Conservation (phyloP, 2,888 invertebrate genomes). For the Apotomis capreana region DNA sequence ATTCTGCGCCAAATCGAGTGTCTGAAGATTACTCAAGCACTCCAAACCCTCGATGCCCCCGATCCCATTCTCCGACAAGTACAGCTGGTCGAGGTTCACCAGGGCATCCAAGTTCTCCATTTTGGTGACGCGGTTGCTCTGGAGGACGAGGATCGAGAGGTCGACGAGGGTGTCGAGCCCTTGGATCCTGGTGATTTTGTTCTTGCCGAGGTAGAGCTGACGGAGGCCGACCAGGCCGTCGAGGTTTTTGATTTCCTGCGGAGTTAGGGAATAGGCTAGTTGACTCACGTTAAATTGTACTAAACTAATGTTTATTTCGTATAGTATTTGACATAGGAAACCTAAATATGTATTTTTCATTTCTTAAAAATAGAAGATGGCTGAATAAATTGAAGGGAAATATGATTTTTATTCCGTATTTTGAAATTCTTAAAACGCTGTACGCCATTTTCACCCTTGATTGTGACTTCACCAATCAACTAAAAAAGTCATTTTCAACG, state of each 20-base stretch:
- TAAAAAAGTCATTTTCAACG: no score
- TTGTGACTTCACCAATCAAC: no score
- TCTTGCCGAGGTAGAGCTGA: conserved; percentile 95
- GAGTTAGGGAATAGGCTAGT: no score
- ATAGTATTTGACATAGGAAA: no score
- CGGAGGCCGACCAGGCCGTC: conserved; percentile 89
- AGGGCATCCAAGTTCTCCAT: conserved; percentile 93
- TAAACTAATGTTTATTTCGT: no score
- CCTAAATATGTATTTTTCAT: no score
- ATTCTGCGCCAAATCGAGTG: conserved; percentile 96
- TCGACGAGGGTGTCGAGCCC: conserved; percentile 89
- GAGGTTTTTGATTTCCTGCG: conserved; percentile 93
- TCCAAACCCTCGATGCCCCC: conserved; percentile 89
- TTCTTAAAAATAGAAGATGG: no score
- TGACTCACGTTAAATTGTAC: no score
- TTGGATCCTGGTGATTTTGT: conserved; percentile 95
- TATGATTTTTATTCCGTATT: no score
- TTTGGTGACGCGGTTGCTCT: conserved; percentile 94
- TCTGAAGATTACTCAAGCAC: conserved; percentile 87
- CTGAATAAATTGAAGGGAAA: no score
- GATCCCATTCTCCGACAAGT: conserved; percentile 97
- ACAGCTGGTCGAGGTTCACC: conserved; percentile 91
- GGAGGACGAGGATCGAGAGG: conserved; percentile 92
- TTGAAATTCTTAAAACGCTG: no score
- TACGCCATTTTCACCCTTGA: no score